These are phyloP conservation scores for Catharus fuscescens DNA, from an alignment of 2,113 vertebrate species.

Conservation along the genomic window DNA sequence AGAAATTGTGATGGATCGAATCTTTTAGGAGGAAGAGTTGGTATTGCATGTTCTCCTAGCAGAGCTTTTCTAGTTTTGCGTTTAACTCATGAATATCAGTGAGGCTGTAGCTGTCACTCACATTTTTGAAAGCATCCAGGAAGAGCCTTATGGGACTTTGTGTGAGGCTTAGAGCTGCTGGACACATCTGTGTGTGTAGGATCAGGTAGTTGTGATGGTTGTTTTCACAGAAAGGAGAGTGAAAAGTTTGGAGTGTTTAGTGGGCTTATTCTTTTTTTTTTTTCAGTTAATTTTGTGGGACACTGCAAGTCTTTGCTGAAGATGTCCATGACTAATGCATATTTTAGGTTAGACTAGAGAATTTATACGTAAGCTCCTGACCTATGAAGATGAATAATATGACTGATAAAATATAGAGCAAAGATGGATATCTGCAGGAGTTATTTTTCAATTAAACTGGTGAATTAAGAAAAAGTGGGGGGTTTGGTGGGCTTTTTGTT, in stretches of 20 bases:
- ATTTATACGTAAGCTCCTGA: not conserved
- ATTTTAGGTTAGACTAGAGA: not conserved
- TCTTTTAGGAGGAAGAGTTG: not conserved
- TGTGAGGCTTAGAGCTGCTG: not conserved
- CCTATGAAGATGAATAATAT: not conserved
- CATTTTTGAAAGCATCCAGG: not conserved
- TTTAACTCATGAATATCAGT: not conserved
- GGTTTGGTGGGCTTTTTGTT: fast-evolving
- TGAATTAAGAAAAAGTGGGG: not conserved
- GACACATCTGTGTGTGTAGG: fast-evolving
- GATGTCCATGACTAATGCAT: not conserved
- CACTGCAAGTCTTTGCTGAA: not conserved
- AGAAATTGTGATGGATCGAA: not conserved
- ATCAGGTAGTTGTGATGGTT: not conserved
- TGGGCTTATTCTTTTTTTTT: not conserved
- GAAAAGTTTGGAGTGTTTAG: not conserved
- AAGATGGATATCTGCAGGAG: not conserved
- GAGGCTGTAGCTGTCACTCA: not conserved
- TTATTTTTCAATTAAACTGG: not conserved
- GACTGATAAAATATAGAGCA: not conserved
- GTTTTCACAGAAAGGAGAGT: not conserved
- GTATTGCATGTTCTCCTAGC: not conserved
- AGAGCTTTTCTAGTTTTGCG: not conserved
- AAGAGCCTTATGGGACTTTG: not conserved
- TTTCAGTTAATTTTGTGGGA: not conserved